Conservation (phyloP, 2,888 invertebrate genomes). For the Carcina quercana region DNA sequence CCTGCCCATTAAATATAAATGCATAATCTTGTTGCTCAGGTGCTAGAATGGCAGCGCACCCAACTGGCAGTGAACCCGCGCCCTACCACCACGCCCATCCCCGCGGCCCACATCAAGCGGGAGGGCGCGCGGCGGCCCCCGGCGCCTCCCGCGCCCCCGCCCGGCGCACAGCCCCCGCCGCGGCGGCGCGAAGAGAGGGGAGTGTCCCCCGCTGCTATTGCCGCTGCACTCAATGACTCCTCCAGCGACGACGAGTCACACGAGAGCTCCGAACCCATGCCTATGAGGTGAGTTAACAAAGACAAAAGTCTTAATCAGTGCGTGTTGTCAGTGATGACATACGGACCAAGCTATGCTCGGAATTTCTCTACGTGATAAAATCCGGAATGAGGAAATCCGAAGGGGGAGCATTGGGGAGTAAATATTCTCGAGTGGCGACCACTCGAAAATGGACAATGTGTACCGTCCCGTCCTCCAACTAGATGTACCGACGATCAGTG, state of each 20-base stretch:
- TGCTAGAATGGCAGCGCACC: constrained; percentile 70
- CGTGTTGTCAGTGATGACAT: too few relatives aligned
- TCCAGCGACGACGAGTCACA: constrained; percentile 41
- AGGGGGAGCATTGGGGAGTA: too few relatives aligned
- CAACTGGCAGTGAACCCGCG: constrained; percentile 50
- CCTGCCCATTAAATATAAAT: neutral
- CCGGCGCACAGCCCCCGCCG: constrained; percentile 38
- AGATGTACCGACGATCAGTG: too few relatives aligned
- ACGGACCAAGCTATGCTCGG: too few relatives aligned
- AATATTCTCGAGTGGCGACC: too few relatives aligned
- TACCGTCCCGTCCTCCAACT: too few relatives aligned
- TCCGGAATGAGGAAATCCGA: too few relatives aligned
- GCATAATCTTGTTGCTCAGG: constrained; percentile 33
- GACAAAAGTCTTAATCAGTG: too few relatives aligned
- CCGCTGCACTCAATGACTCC: constrained; percentile 43
- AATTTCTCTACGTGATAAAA: too few relatives aligned
- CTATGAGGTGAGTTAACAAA: constrained; percentile 39
- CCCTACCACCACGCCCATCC: constrained; percentile 68
- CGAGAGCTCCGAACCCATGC: constrained; percentile 37
- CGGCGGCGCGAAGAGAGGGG: constrained; percentile 65
- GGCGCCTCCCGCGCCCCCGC: constrained; percentile 31
- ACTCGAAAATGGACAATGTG: too few relatives aligned
- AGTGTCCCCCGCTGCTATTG: constrained; percentile 54
- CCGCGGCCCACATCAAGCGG: constrained; percentile 42
- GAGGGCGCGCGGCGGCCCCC: constrained; percentile 33